These are phyloP conservation scores for Labia minor DNA, from an alignment of 2,888 invertebrate species.

Conservation along the genomic window DNA sequence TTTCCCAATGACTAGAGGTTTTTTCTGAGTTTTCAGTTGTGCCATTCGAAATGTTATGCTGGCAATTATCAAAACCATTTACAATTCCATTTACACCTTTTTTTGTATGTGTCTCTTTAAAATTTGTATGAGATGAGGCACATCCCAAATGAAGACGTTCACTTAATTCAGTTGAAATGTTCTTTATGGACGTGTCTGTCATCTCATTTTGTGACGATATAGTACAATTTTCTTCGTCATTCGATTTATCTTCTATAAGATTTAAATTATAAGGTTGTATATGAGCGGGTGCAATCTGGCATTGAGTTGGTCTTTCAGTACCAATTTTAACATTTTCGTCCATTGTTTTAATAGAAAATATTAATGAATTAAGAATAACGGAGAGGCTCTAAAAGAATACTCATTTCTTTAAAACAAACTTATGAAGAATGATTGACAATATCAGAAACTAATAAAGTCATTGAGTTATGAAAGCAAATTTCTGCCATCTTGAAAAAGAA, in stretches of 20 bases:
- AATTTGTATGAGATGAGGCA: slow-evolving; percentile 19
- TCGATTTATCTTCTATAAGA: not conserved
- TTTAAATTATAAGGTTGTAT: not conserved
- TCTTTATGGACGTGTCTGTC: slow-evolving; percentile 17
- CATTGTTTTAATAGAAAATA: not conserved
- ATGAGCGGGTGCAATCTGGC: slow-evolving; percentile 13
- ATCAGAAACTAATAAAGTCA: not conserved
- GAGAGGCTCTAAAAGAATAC: not conserved
- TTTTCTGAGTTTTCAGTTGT: slow-evolving; percentile 14
- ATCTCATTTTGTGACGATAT: not conserved
- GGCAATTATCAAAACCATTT: slow-evolving; percentile 24
- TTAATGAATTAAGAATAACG: not conserved
- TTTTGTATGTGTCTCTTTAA: slow-evolving; percentile 26
- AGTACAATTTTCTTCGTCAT: not conserved
- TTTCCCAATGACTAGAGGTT: not conserved
- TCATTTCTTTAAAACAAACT: not conserved
- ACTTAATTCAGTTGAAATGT: slow-evolving; percentile 18
- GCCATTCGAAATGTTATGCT: slow-evolving; percentile 8
- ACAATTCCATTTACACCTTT: slow-evolving; percentile 27
- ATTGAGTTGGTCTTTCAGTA: not conserved
- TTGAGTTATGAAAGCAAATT: slow-evolving; percentile 3
- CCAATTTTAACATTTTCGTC: not conserved
- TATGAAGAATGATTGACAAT: not conserved
- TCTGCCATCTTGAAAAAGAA: slow-evolving; percentile 5
- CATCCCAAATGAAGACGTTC: slow-evolving; percentile 18